phyloP scores from a whole-genome alignment of 2,797 vertebrate genomes.

The Varecia variegata region DNA sequence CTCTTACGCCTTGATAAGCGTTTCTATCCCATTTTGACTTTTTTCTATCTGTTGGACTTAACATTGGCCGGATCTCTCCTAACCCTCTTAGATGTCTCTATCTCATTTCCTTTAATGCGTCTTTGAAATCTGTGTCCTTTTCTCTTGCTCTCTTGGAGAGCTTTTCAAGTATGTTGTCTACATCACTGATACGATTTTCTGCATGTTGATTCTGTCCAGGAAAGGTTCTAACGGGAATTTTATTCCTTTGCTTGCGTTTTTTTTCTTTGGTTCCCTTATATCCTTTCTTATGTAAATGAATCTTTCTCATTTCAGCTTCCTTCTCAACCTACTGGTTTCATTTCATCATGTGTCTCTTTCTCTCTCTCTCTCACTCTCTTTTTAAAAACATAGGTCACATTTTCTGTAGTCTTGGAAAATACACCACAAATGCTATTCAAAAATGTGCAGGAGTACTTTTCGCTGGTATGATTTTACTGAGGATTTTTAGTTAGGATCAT shows the following conservation, averaged over 20 bases:
- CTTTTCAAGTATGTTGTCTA: background rate
- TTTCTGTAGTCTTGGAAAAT: constrained; percentile 2
- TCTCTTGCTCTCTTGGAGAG: background rate
- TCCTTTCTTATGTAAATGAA: constrained; percentile 36
- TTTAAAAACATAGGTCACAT: background rate
- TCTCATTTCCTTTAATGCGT: background rate
- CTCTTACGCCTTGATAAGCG: background rate
- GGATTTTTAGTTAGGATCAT: background rate
- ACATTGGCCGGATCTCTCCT: background rate
- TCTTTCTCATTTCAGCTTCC: background rate
- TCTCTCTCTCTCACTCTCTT: background rate
- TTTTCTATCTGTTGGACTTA: background rate
- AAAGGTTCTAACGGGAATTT: background rate
- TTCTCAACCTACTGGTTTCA: background rate
- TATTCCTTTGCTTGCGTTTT: background rate
- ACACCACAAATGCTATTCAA: background rate
- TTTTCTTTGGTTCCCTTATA: background rate
- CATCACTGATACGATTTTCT: background rate
- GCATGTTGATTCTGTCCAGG: background rate
- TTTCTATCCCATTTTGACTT: background rate
- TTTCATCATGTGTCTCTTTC: background rate
- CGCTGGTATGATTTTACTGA: background rate
- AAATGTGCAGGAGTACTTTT: background rate
- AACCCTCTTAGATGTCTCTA: background rate
- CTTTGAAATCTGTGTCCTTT: background rate